These are phyloP conservation scores for Alligator mississippiensis DNA, from an alignment of 2,113 vertebrate genomes.

Conservation along the genomic window DNA sequence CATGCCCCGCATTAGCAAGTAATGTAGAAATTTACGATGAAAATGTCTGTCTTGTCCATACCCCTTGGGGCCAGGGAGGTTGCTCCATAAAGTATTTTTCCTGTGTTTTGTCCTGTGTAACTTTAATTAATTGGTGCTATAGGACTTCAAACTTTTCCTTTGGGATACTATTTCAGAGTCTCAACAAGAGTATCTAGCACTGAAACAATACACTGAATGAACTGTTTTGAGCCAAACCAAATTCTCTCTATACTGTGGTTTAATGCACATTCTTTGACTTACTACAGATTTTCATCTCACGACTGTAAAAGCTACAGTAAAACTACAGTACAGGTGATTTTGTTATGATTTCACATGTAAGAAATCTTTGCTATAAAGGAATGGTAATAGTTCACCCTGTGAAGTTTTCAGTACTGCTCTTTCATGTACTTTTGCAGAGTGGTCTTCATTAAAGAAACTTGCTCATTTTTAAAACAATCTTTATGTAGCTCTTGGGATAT, in stretches of 20 bases:
- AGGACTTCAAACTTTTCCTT: too few relatives aligned
- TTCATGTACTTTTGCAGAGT: accelerated
- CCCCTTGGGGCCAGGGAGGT: too few relatives aligned
- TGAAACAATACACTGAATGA: too few relatives aligned
- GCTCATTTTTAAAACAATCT: background rate
- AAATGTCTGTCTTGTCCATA: too few relatives aligned
- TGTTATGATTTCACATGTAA: background rate
- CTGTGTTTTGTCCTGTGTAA: too few relatives aligned
- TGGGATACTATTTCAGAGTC: too few relatives aligned
- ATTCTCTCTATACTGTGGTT: background rate
- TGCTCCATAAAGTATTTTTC: too few relatives aligned
- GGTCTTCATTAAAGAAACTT: background rate
- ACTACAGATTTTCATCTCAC: background rate
- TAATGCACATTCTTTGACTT: background rate
- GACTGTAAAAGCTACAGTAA: background rate
- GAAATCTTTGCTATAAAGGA: background rate
- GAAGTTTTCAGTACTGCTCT: background rate
- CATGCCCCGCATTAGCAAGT: too few relatives aligned
- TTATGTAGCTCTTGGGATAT: background rate
- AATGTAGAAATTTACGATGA: too few relatives aligned
- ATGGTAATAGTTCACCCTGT: background rate
- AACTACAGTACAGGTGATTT: background rate
- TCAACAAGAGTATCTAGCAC: too few relatives aligned
- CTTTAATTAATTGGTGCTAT: too few relatives aligned
- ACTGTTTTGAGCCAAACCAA: too few relatives aligned